Evolutionary conservation across 1,140 invertebrate genomes (phyloP), one percentile per base, ranked within the genome.

Genomic region (Lordiphosa stackelbergi): DNA sequence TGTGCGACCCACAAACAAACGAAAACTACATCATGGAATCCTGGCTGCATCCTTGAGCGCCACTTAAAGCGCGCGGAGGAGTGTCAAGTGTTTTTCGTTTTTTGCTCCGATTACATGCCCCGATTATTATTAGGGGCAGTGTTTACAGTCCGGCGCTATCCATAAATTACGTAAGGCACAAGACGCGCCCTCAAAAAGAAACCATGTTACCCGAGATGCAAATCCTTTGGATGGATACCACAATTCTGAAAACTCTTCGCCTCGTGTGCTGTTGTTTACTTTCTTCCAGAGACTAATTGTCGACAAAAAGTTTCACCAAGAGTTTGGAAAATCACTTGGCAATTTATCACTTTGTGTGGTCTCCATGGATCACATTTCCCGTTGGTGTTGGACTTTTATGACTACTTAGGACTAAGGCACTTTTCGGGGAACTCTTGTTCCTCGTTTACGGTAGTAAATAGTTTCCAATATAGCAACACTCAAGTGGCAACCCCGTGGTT

Each of bases 141-240:
- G 75, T 85, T 85, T 85, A 85, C 83, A 81, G 81, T 85, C 55
- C 63, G 83, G 73, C 69, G 81, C 69, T 77, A 69, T 53, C 12
- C 69, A 81, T 85, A 85, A 85, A 85, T 81, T 85, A 85, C 58
- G 13, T 24, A 64, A 77, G 63, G 38, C 36, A n/a, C 53, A 61
- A 31, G 38, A 42, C 24, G 19, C 42, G 48, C 37, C 51, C 53
- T 55, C 54, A 48, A 46, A 57, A 42, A 19, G 46, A 36, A 55
- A 58, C 47, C 11, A 36, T 35, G 75, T 66, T 70, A 83, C 37
- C 52, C 28, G 77, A 83, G 42, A 28, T 54, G 47, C 11, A 42
- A 78, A 77, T 78, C 73, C 73, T 75, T 78, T 65, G 72, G 53
- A 53, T 34, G 9, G 69, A 83, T 65, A 73, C 58, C 73, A 66